A percentile compares a stretch with the other conserved stretches of the same genome.
phyloP scores from a whole-genome alignment of 1,140 invertebrate species.

The Heliconius congener region DNA sequence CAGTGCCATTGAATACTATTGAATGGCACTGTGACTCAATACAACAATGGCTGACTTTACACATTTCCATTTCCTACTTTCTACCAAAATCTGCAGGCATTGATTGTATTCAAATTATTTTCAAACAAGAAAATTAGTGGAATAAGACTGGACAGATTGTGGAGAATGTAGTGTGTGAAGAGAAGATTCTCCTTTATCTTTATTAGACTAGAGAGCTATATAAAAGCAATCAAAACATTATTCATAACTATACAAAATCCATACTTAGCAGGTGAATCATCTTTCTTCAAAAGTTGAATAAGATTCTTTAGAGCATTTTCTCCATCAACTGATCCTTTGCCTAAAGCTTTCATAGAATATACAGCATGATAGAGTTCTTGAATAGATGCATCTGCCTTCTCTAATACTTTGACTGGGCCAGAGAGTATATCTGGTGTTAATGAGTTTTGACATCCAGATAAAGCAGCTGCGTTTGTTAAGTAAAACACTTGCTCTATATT shows the following conservation, averaged over 20 bases:
- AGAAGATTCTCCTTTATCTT: too few relatives aligned
- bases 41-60: too few relatives aligned
- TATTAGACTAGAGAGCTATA: too few relatives aligned
- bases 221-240: too few relatives aligned
- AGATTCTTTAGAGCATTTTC: slow-evolving; percentile 84
- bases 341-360: slow-evolving; percentile 69
- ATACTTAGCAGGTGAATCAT: slow-evolving; percentile 88
- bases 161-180: too few relatives aligned
- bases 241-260: slow-evolving; percentile 36
- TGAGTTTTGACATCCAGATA: slow-evolving; percentile 66
- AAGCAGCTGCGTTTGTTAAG: slow-evolving; percentile 62
- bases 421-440: slow-evolving; percentile 62
- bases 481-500: slow-evolving; percentile 75
- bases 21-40: too few relatives aligned
- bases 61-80: too few relatives aligned
- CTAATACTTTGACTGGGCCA: slow-evolving; percentile 54
- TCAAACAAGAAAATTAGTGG: too few relatives aligned
- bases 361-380: slow-evolving; percentile 72
- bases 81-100: too few relatives aligned
- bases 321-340: slow-evolving; percentile 75
- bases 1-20: too few relatives aligned
- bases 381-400: slow-evolving; percentile 66
- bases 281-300: slow-evolving; percentile 87
- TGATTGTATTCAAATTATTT: too few relatives aligned
- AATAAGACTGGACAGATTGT: too few relatives aligned